These are phyloP conservation scores for Amblyjoppa proteus DNA, from an alignment of 2,888 invertebrate genomes.

Conservation along the genomic window DNA sequence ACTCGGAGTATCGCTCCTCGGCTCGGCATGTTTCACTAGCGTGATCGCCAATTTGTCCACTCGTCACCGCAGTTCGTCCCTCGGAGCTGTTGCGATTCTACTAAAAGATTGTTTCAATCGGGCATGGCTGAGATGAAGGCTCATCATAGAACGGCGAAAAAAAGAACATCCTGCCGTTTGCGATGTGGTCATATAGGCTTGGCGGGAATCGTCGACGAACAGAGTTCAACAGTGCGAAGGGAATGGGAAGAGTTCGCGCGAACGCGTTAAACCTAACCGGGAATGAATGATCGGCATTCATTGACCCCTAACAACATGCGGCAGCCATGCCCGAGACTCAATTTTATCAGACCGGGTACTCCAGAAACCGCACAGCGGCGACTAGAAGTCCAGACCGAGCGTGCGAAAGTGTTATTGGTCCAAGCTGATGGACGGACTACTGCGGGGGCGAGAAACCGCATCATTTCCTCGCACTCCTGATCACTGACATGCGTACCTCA, in stretches of 20 bases:
- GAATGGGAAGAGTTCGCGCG: slow-evolving; percentile 13
- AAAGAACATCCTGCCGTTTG: background rate
- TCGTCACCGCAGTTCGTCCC: background rate
- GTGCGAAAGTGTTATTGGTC: background rate
- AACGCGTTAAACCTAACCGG: slow-evolving; percentile 44
- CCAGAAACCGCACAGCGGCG: background rate
- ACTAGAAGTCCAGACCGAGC: background rate
- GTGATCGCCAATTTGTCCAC: slow-evolving; percentile 17
- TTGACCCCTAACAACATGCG: slow-evolving; percentile 58
- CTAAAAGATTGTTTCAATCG: slow-evolving; percentile 7
- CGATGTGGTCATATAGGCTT: background rate
- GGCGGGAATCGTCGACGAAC: background rate
- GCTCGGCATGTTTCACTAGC: background rate
- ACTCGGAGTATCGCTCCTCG: background rate
- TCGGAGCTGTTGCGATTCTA: background rate
- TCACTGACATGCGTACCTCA: background rate
- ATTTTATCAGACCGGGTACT: background rate
- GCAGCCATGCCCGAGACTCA: background rate
- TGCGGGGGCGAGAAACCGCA: background rate
- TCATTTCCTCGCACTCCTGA: background rate
- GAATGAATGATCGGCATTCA: slow-evolving; percentile 71
- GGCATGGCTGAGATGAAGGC: background rate
- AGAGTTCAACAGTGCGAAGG: slow-evolving; percentile 15
- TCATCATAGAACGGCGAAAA: background rate
- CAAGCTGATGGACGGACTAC: background rate